These are phyloP conservation scores for Discoglossus pictus DNA, from an alignment of 2,797 vertebrate genomes.

Conservation along the genomic window DNA sequence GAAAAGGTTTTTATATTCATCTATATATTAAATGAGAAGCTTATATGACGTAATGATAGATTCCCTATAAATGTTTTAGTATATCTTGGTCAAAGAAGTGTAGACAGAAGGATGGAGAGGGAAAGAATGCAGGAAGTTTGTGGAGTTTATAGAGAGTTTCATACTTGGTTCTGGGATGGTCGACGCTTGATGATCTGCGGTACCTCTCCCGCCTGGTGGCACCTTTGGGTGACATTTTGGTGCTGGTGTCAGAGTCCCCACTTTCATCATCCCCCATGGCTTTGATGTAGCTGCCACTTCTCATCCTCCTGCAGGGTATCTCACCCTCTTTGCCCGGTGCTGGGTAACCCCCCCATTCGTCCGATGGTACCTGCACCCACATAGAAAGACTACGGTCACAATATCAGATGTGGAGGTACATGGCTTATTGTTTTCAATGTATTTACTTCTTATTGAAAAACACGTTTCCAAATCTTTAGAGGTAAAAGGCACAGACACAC, in stretches of 20 bases:
- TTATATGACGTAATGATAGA: no score
- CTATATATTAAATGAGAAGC: no score
- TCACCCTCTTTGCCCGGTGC: slow-evolving; percentile 81
- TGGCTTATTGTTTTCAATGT: slow-evolving; percentile 6
- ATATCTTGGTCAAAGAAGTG: not conserved
- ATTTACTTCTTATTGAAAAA: no score
- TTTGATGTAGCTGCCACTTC: slow-evolving; percentile 98
- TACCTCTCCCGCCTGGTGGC: slow-evolving; percentile 88
- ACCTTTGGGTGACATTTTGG: slow-evolving; percentile 88
- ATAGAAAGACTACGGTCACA: slow-evolving; percentile 32
- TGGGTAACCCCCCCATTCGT: slow-evolving; percentile 90
- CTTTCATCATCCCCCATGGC: slow-evolving; percentile 99
- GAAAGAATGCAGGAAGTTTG: no score
- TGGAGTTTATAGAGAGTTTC: slow-evolving; percentile 38
- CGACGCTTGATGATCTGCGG: slow-evolving; percentile 92
- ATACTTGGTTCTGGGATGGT: slow-evolving; percentile 87
- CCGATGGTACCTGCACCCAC: slow-evolving; percentile 85
- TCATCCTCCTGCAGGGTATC: slow-evolving; percentile 96
- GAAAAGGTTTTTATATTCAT: no score
- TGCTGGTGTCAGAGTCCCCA: slow-evolving; percentile 87
- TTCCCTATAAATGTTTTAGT: no score
- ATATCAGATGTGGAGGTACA: no score
- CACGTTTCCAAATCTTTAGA: no score
- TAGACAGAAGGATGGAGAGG: not conserved
- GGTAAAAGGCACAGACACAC: no score